Evolutionary conservation across 35 echinoderm and acorn worm genomes (phyloP).

Genomic region (Patiria miniata): DNA sequence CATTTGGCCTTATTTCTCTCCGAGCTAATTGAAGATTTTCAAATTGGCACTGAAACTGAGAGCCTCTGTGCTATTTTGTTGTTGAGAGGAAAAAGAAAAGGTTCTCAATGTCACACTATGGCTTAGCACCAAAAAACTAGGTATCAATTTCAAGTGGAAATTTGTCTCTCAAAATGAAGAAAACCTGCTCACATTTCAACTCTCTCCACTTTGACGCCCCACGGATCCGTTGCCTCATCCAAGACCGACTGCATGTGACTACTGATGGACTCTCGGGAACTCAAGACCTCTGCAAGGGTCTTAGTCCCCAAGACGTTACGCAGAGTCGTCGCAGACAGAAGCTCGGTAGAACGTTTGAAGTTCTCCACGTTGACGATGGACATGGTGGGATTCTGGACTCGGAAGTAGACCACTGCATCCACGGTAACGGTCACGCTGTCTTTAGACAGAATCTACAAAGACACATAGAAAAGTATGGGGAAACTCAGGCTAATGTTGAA

Average conservation of each 20-base stretch:
- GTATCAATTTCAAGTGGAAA: no score
- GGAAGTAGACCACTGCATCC: slow-evolving; percentile 78
- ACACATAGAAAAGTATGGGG: no score
- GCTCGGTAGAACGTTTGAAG: slow-evolving; percentile 59
- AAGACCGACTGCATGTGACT: slow-evolving; percentile 82
- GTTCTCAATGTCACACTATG: no score
- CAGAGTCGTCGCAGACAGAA: slow-evolving; percentile 76
- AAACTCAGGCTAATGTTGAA: no score
- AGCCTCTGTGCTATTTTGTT: no score
- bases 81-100: no score
- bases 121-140: no score
- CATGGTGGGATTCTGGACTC: slow-evolving; percentile 66
- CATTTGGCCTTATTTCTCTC: no score
- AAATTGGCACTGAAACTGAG: no score
- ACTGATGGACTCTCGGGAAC: slow-evolving; percentile 84
- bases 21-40: no score
- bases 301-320: slow-evolving; percentile 91
- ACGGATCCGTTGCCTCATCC: slow-evolving; percentile 96
- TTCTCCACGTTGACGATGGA: slow-evolving; percentile 73
- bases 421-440: slow-evolving; percentile 85
- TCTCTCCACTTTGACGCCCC: slow-evolving; percentile 97
- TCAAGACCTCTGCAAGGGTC: slow-evolving; percentile 80
- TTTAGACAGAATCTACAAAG: slow-evolving; percentile 62
- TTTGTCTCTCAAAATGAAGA: no score
- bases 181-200: slow-evolving; percentile 97